These are phyloP conservation scores for Protonemura montana DNA, from an alignment of 2,888 invertebrate genomes.

Conservation along the genomic window DNA sequence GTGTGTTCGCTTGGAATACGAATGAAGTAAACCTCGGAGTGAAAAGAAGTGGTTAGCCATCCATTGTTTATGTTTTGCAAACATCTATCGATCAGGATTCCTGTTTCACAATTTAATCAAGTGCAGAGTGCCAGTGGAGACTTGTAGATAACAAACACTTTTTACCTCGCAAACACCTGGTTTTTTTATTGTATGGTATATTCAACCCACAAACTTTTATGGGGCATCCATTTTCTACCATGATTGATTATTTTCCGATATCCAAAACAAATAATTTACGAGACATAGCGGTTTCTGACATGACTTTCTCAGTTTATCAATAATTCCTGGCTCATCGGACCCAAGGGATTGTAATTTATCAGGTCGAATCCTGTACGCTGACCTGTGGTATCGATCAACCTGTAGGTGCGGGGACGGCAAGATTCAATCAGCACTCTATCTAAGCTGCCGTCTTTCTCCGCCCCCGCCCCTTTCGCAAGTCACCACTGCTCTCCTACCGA, in stretches of 20 bases:
- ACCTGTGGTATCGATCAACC: background rate
- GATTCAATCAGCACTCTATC: background rate
- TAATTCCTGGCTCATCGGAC: slow-evolving; percentile 1
- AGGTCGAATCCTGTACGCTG: background rate
- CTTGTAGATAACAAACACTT: background rate
- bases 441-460: background rate
- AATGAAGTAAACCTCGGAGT: background rate
- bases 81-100: background rate
- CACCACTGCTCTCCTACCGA: background rate
- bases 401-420: background rate
- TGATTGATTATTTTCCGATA: slow-evolving; percentile 4
- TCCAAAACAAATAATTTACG: background rate
- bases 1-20: background rate
- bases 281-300: background rate
- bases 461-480: background rate
- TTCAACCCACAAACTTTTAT: background rate
- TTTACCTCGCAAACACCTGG: background rate
- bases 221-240: background rate
- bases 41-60: background rate
- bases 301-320: background rate
- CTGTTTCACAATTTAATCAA: background rate
- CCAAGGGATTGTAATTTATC: background rate
- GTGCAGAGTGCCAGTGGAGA: background rate
- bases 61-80: background rate
- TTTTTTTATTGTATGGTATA: background rate